Base-by-base conservation (phyloP, 2,888 invertebrate genomes). In the Apodemia hepburni region DNA sequence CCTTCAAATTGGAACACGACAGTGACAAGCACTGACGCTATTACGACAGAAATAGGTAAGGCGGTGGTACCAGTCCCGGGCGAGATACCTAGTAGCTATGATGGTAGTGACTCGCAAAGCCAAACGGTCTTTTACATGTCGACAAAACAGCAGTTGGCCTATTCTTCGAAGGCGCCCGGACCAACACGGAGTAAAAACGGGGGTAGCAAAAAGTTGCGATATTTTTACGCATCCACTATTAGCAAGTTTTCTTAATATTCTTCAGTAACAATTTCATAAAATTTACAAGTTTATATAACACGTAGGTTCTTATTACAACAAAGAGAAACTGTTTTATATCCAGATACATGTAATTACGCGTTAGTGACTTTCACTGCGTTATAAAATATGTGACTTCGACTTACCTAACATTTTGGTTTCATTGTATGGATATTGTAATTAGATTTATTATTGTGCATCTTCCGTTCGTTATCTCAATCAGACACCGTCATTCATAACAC, bases 401-500 rank as follows among this genome's bases (percentile, higher is more conserved):
- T 51, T 51, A 22, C 4, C 18, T 51, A 12, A 51, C 51, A 22
- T 51, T 51, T 22, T 51, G 38, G 22, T 22, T 51, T 22, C 57
- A 57, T 61, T 61, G 27, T 61, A 27, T 38, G 54, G 27, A 61
- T 35, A 59, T 61, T 58, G 45, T 38, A 58, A 45, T 38, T 61
- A 61, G 49, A 49, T 35, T 66, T 60, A 68, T 59, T 38, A 38
- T 38, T 63, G 65, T 65, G 67, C 65, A 66, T 71, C 66, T 68
- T 62, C 58, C 49, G 61, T 62, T 62, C 58, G 62, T 58, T 65
- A 65, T 68, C 64, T 62, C 61, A 66, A 69, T 68, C 64, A 67
- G 66, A 64, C 66, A 49, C 66, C 63, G 69, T 67, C 65, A 70
- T 76, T 75, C 68, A 71, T 68, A 65, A 68, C 69, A 62, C 73